Evolutionary conservation across 2,113 vertebrate genomes (phyloP), one percentile per base, ranked within the genome.

Genomic region (Cottus gobio): DNA sequence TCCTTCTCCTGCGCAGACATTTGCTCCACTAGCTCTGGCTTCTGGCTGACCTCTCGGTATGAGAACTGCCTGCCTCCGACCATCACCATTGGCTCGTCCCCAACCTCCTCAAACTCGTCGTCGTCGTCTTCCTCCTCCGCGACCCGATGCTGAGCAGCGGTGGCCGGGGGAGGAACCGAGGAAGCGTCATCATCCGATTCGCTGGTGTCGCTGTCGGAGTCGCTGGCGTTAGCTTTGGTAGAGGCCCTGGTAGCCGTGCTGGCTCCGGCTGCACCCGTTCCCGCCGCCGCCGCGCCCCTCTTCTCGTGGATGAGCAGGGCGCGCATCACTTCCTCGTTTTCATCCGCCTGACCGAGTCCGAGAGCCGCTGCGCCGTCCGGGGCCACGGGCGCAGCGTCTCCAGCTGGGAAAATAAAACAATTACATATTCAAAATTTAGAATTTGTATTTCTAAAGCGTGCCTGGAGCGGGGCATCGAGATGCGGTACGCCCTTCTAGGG

Each of bases 271-370:
- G 91, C 88, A 9, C 90, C 93, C 0, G 93, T 57, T 0, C 92
- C 95, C 0, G 95, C 84, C 0, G 0, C 86, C 0, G 95, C 84
- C 0, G 0, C 87, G 0, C 93, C 95, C 78, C 97, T 97, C 92
- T 99, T 99, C 92, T 99, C 98, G 0, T 99, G 98, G 89, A 99
- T 99, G 46, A 99, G 98, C 50, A 99, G 94, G 0, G 98, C 97
- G 0, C 96, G 96, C 98, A 99, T 99, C 87, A 99, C 98, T 79
- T 99, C 98, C 87, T 99, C 98, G 0, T 99, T 98, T 72, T 98
- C 97, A 67, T 98, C 97, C 2, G 68, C 9, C 71, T 92, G 92
- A 24, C 87, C 85, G 0, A 79, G 50, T 64, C 95, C 96, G 24
- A 92, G 96, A 0, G 93, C 86, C 2, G 94, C 91, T 22, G 92